phyloP scores from a whole-genome alignment of 1,140 invertebrate genomes.

The Nixonia krombeini region DNA sequence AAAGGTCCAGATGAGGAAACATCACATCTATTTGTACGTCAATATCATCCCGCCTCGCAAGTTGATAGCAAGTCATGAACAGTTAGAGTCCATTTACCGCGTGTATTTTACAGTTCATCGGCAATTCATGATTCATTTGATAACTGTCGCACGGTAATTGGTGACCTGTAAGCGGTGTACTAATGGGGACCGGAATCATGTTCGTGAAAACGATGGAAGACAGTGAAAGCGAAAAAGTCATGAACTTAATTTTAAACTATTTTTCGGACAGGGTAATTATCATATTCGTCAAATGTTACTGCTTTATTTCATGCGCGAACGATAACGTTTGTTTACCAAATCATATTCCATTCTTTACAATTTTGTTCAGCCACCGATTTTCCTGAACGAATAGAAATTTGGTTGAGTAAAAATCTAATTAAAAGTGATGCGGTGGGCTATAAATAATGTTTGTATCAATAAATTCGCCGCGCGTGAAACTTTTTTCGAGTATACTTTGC shows the following conservation, averaged over 20 bases:
- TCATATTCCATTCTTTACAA: too few relatives aligned
- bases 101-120: conserved; percentile 16
- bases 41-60: conserved; percentile 1
- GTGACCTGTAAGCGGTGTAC: conserved; percentile 8
- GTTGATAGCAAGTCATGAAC: conserved; percentile 3
- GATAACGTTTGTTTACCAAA: too few relatives aligned
- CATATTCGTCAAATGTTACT: background rate
- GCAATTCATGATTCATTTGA: conserved; percentile 13
- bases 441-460: too few relatives aligned
- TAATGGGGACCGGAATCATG: conserved; percentile 49
- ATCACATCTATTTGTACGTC: conserved; percentile 3
- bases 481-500: too few relatives aligned
- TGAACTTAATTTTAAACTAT: conserved; percentile 65
- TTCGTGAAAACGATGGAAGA: conserved; percentile 58
- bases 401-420: too few relatives aligned
- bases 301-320: too few relatives aligned
- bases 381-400: too few relatives aligned
- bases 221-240: conserved; percentile 61
- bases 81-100: background rate
- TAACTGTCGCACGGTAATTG: conserved; percentile 7
- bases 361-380: too few relatives aligned
- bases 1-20: background rate
- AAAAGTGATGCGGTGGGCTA: too few relatives aligned
- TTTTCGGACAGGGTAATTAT: conserved; percentile 65
- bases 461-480: too few relatives aligned